Percentiles rank a stretch among this genome's conserved stretches.
phyloP scores from a whole-genome alignment of 2,113 vertebrate genomes.

The Laticauda laticaudata region DNA sequence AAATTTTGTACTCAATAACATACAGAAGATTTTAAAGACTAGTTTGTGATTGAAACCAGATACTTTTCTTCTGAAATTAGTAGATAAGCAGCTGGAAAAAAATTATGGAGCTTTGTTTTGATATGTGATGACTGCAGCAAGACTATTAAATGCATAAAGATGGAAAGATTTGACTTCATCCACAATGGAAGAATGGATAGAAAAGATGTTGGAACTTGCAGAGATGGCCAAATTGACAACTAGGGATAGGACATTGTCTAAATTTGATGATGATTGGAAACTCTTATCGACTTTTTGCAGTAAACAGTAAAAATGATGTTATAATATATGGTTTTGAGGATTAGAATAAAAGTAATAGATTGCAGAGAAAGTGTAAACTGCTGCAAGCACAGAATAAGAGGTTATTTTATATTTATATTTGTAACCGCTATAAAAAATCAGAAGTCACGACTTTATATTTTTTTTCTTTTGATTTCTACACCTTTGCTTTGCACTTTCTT shows the following conservation, averaged over 20 bases:
- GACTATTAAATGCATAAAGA: neutral
- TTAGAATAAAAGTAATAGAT: neutral
- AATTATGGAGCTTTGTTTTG: neutral
- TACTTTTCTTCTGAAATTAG: neutral
- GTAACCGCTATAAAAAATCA: neutral
- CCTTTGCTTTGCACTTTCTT: neutral
- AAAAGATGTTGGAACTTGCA: neutral
- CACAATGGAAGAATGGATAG: neutral
- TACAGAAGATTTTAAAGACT: neutral
- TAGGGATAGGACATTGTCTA: neutral
- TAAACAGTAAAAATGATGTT: neutral
- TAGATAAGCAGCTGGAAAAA: neutral
- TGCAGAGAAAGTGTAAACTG: neutral
- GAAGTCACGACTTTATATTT: neutral
- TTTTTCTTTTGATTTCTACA: neutral
- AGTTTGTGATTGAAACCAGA: neutral
- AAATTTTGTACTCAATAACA: neutral
- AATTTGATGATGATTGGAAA: neutral
- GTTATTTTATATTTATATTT: neutral
- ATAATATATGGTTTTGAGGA: neutral
- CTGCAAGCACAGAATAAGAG: neutral
- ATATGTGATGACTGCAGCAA: neutral
- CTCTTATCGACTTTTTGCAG: neutral
- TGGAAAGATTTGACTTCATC: neutral
- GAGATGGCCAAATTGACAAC: neutral